phyloP scores from a whole-genome alignment of 2,797 vertebrate genomes.

The Argya squamiceps region DNA sequence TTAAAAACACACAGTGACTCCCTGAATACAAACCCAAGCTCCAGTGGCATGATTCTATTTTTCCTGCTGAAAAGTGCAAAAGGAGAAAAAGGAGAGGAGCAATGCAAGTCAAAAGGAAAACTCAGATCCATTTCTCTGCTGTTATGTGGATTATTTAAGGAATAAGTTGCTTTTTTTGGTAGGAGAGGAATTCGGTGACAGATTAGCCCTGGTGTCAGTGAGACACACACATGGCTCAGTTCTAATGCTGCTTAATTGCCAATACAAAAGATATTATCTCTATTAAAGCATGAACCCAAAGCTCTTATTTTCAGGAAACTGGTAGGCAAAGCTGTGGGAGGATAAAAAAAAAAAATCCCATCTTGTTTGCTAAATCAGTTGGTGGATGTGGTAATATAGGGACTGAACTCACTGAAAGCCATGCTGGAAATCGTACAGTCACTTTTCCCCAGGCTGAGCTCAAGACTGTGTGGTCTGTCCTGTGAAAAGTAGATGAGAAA shows the following conservation, averaged over 20 bases:
- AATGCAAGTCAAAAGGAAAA: not conserved
- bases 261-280: slow-evolving; percentile 2
- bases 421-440: not conserved
- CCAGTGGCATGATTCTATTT: not conserved
- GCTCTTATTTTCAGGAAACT: slow-evolving; percentile 23
- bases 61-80: not conserved
- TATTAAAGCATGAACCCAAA: not conserved
- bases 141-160: not conserved
- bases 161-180: not conserved
- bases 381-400: not conserved
- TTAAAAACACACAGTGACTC: not conserved
- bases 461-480: slow-evolving; percentile 58
- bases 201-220: not conserved
- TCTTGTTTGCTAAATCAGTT: slow-evolving; percentile 43
- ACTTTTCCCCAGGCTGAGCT: slow-evolving; percentile 11
- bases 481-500: slow-evolving; percentile 61
- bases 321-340: slow-evolving; percentile 30
- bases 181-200: not conserved
- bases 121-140: not conserved
- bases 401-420: slow-evolving; percentile 1
- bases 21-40: not conserved
- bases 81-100: not conserved
- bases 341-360: not conserved
- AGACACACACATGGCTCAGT: not conserved
- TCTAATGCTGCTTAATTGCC: not conserved